Evolutionary conservation across 2,888 invertebrate species (phyloP), one percentile per base, ranked within the genome.

Genomic region (Poecilus cupreus): DNA sequence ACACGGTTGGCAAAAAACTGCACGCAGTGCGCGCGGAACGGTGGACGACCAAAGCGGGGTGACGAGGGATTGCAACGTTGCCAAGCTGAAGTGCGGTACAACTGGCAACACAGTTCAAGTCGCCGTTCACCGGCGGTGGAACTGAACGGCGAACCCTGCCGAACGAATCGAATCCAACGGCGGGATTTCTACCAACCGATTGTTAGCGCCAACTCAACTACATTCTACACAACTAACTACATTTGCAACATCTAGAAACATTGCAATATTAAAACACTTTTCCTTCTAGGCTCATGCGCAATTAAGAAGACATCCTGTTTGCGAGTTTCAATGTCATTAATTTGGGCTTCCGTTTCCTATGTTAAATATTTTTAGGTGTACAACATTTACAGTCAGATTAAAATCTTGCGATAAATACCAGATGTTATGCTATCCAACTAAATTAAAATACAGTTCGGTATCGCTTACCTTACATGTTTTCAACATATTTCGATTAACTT

Each of bases 1-100:
- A 72, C 80, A 18, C 72, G 70, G 51, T 51, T 80, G 80, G 80
- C 72, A 72, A 72, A 72, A 72, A 72, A 72, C 80, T 80, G 80
- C 54, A 54, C 80, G 60, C 64, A 46, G 64, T 64, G 43, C 64
- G 43, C 70, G 43, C 37, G 32, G 43, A 20, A 43, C 39, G 18
- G 26, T 10, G 39, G 11, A 13, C 39, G 6, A 11, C 64, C 46
- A 49, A 43, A 39, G 78, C 16, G 78, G 46, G 43, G 39, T 4
- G 64, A 22, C 18, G 37, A 37, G 6, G 70, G 70, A 3, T 49
- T 13, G 79, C 79, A 18, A 16, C 37, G 68, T 46, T 54, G 79
- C 68, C 78, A 78, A 8, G 37, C 64, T 32, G 13, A 32, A 18
- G 16, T 64, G 26, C 46, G 57, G 46, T 60, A 18, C 70, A 26